Evolutionary conservation across 2,797 vertebrate genomes (phyloP), one percentile per base, ranked within the genome.

Genomic region (Syngnathus acus): DNA sequence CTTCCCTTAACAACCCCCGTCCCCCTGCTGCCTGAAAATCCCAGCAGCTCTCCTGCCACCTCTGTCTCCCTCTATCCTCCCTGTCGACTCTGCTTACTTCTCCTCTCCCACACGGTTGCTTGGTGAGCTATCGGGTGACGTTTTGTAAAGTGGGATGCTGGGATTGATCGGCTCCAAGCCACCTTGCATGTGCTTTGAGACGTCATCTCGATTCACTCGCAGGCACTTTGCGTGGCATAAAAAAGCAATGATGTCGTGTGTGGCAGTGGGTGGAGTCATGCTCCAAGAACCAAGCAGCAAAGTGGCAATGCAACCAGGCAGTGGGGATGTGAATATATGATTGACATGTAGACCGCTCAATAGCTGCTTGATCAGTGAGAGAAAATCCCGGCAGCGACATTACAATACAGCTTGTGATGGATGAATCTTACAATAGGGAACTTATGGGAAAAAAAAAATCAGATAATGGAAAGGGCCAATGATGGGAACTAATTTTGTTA

Each of bases 161-260:
- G 94, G 91, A 91, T 94, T 95, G 93, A 93, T 90, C 82, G 83
- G 14, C 61, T 84, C 88, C 93, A 94, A 94, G 91, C 93, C 89
- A 89, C 91, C 91, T 53, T 95, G 95, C 95, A 97, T 97, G 95
- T 93, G 86, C 89, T 86, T 81, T 72, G 74, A 88, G 69, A 82
- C 74, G 55, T 57, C 55, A 57, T 57, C 55, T 57, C 7, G 55
- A 57, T 57, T 37, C 26, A 9, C 26, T 38, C 14, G 32, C 55
- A 16, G 26, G 55, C 16, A 38, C 55, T 57, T 57, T 57, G 26
- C 55, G 16, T 45, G 60, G 60, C 21, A 26, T 62, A 26, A 16
- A n/a, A 45, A 40, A 40, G 14, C 60, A 62, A 14, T 62, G 60
- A 43, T 45, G 60, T 11, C 40, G 40, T 43, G 60, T 60, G 58